Percentiles rank a stretch among this genome's conserved stretches.
Evolutionary conservation across 2,113 vertebrate genomes (phyloP).

Genomic region (Grallaria varia): DNA sequence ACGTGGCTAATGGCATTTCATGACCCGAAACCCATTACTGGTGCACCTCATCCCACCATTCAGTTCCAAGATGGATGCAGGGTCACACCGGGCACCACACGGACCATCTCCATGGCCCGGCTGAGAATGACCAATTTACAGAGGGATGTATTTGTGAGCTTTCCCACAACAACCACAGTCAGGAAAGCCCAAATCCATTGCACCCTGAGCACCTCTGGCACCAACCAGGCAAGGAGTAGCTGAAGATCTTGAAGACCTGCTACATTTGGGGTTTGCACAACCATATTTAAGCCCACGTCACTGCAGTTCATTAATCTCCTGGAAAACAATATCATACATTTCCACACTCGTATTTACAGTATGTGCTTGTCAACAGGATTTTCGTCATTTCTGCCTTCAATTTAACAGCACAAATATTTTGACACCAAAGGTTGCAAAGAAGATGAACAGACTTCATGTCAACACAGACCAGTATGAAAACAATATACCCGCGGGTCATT

Average conservation of each 20-base stretch:
- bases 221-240: background rate
- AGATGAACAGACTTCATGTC: background rate
- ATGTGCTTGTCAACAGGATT: background rate
- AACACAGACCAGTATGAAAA: background rate
- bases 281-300: background rate
- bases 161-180: background rate
- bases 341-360: background rate
- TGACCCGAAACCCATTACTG: background rate
- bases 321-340: background rate
- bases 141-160: background rate
- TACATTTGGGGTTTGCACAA: background rate
- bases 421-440: background rate
- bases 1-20: fast-evolving
- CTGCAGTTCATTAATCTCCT: background rate
- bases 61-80: background rate
- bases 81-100: background rate
- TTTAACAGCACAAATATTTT: background rate
- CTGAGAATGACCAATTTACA: background rate
- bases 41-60: background rate
- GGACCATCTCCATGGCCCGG: fast-evolving
- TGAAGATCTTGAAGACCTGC: background rate
- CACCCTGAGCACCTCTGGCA: background rate
- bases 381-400: background rate
- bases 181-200: background rate
- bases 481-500: background rate